These are phyloP conservation scores for Notodonta ziczac DNA, from an alignment of 2,888 invertebrate species.

Conservation along the genomic window DNA sequence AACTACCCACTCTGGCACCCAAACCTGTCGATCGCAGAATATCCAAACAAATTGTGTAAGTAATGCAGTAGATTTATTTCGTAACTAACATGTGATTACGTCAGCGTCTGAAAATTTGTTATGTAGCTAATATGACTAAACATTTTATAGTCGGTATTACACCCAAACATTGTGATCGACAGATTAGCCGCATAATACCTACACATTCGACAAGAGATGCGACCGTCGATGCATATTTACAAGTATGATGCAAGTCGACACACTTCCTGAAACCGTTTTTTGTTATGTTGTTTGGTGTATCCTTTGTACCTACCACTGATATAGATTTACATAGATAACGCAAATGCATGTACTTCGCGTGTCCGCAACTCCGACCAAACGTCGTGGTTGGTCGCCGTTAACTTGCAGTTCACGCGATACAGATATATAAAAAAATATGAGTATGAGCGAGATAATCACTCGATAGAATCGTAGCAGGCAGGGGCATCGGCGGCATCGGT, in stretches of 20 bases:
- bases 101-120: constrained; percentile 50
- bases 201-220: background rate
- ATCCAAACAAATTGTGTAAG: background rate
- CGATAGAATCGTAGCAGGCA: too few relatives aligned
- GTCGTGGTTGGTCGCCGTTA: too few relatives aligned
- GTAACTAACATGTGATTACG: constrained; percentile 37
- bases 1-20: background rate
- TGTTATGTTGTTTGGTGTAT: too few relatives aligned
- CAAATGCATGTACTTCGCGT: too few relatives aligned
- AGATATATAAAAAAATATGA: too few relatives aligned
- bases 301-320: too few relatives aligned
- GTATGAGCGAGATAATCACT: too few relatives aligned
- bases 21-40: background rate
- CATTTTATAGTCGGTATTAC: constrained; percentile 12
- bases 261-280: background rate
- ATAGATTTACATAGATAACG: too few relatives aligned
- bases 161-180: constrained; percentile 17
- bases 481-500: too few relatives aligned
- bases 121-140: constrained; percentile 29
- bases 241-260: constrained; percentile 1
- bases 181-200: background rate
- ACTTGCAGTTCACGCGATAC: too few relatives aligned
- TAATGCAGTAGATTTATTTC: constrained; percentile 27
- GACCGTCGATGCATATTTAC: background rate
- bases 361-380: too few relatives aligned